Evolutionary conservation across 2,113 vertebrate genomes (phyloP).

Genomic region (Psephotus haematonotus): DNA sequence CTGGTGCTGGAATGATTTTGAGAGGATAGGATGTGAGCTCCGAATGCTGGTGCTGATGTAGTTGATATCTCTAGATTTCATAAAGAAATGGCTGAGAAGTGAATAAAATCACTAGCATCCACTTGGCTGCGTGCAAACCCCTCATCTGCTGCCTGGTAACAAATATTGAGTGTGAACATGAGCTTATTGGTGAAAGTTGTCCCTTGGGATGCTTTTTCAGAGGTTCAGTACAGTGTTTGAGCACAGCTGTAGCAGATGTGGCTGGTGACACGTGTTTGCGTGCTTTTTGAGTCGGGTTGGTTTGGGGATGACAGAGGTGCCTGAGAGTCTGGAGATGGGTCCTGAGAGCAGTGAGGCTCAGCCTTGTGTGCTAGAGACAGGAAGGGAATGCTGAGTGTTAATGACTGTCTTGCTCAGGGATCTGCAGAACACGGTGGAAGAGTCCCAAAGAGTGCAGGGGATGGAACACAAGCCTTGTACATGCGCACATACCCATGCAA

Average conservation of each 20-base stretch:
- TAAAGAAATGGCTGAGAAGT: not conserved
- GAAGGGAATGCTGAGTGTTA: not conserved
- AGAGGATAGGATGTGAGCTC: not conserved
- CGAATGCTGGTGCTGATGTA: not conserved
- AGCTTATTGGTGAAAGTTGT: not conserved
- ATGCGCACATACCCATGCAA: rapidly evolving
- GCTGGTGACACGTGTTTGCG: too few species aligned
- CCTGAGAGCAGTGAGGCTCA: not conserved
- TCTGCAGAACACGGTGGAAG: not conserved
- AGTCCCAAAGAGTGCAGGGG: not conserved
- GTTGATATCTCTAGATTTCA: not conserved
- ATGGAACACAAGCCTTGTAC: not conserved
- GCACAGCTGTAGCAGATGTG: not conserved
- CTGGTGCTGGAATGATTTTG: not conserved
- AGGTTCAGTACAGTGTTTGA: not conserved
- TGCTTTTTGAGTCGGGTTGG: not conserved
- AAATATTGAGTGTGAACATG: not conserved
- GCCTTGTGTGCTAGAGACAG: not conserved
- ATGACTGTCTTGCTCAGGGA: not conserved
- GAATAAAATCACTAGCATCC: not conserved
- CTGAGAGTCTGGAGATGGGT: not conserved
- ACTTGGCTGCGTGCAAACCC: not conserved
- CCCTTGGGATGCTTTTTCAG: not conserved
- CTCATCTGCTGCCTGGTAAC: not conserved
- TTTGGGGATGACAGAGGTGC: not conserved